Conservation (phyloP, 2,888 invertebrate species). For the Ecdyonurus torrentis region DNA sequence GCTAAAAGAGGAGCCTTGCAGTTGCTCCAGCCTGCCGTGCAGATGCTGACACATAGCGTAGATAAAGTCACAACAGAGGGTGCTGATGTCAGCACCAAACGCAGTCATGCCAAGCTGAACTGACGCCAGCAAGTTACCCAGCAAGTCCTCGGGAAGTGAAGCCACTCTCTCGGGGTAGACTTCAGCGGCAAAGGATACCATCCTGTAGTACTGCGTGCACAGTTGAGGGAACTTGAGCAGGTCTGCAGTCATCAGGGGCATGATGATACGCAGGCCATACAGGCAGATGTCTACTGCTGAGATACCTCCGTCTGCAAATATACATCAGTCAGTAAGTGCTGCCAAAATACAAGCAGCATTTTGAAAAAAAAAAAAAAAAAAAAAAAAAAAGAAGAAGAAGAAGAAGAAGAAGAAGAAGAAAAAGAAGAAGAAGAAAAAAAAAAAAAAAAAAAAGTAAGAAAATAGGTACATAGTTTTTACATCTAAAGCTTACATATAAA, state of each 20-base stretch:
- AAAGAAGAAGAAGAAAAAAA: too few relatives aligned
- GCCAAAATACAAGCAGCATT: too few relatives aligned
- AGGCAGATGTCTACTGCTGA: conserved; percentile 44
- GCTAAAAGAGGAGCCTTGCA: neutral
- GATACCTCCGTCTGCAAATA: conserved; percentile 15
- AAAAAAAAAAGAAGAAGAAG: too few relatives aligned
- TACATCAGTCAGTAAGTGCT: too few relatives aligned
- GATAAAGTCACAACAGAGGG: conserved; percentile 40
- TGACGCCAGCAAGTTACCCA: conserved; percentile 35
- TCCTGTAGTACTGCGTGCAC: conserved; percentile 43
- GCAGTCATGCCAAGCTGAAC: conserved; percentile 40
- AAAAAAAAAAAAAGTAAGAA: too few relatives aligned
- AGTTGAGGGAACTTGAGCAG: conserved; percentile 50
- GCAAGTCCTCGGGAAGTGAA: conserved; percentile 30
- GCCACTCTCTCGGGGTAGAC: conserved; percentile 43
- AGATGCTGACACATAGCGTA: neutral
- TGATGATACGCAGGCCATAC: conserved; percentile 49
- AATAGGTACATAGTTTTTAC: too few relatives aligned
- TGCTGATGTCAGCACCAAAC: conserved; percentile 37
- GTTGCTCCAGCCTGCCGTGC: neutral
- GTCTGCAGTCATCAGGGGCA: conserved; percentile 55
- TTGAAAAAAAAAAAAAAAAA: too few relatives aligned
- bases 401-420: too few relatives aligned
- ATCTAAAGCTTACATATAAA: too few relatives aligned
- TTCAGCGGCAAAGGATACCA: conserved; percentile 46